These are phyloP conservation scores for Coluber constrictor DNA, from an alignment of 2,797 vertebrate genomes.

Conservation along the genomic window DNA sequence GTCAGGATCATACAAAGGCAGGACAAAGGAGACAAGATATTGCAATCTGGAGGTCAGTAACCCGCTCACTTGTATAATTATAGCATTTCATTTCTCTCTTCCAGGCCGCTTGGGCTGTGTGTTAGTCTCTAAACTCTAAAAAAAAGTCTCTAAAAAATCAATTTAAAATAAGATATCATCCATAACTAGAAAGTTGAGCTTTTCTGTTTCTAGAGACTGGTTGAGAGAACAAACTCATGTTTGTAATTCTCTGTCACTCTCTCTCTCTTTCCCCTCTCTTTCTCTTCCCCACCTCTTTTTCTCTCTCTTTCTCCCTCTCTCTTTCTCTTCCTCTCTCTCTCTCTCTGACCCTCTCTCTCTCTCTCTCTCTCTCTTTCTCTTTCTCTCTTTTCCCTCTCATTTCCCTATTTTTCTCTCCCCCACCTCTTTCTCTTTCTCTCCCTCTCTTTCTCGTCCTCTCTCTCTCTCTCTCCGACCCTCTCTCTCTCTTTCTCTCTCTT, in stretches of 20 bases:
- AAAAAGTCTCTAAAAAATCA: conserved; percentile 63
- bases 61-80: conserved; percentile 91
- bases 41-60: conserved; percentile 92
- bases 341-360: accelerated
- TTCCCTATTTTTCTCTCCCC: too few relatives aligned
- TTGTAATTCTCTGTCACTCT: not conserved
- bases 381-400: too few relatives aligned
- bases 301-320: too few relatives aligned
- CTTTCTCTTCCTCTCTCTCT: too few relatives aligned
- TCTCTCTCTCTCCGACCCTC: too few relatives aligned
- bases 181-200: conserved; percentile 30
- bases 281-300: too few relatives aligned
- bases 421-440: accelerated
- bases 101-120: conserved; percentile 52
- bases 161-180: conserved; percentile 46
- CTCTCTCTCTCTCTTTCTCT: accelerated
- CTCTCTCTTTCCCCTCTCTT: too few relatives aligned
- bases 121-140: conserved; percentile 44
- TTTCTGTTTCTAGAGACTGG: conserved; percentile 17
- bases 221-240: not conserved
- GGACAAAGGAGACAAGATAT: conserved; percentile 97
- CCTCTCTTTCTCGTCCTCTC: accelerated
- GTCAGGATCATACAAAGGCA: conserved; percentile 71
- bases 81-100: conserved; percentile 85
- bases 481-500: accelerated